These are phyloP conservation scores for Eilema depressum DNA, from an alignment of 2,888 invertebrate species.

Conservation along the genomic window DNA sequence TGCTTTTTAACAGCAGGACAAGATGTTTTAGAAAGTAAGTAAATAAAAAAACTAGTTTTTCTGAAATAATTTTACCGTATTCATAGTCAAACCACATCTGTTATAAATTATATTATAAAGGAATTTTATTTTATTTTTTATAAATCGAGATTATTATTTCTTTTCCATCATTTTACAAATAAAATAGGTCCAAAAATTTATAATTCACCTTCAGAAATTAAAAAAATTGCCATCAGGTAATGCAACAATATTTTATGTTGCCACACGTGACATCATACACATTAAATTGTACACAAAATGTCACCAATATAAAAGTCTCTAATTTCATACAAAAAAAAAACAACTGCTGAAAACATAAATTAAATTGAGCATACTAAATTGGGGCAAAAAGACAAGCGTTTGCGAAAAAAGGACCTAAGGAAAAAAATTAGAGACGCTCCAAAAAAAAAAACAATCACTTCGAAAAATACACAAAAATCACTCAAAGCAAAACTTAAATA, in stretches of 20 bases:
- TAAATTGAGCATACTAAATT: slow-evolving; percentile 8
- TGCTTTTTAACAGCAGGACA: too few species aligned
- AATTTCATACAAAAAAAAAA: slow-evolving; percentile 25
- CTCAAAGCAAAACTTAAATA: slow-evolving; percentile 57
- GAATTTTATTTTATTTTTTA: too few species aligned
- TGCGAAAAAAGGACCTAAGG: slow-evolving; percentile 14
- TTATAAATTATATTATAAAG: too few species aligned
- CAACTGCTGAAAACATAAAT: slow-evolving; percentile 23
- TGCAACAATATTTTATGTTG: slow-evolving; percentile 27
- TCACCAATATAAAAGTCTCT: slow-evolving; percentile 16
- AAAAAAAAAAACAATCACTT: slow-evolving; percentile 20
- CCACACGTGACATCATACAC: slow-evolving; percentile 40
- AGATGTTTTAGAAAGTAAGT: too few species aligned
- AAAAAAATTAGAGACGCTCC: slow-evolving; percentile 21
- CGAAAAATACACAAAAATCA: slow-evolving; percentile 14
- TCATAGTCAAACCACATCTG: neutral
- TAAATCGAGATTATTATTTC: neutral
- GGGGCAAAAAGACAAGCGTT: slow-evolving; percentile 6
- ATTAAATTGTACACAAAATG: slow-evolving; percentile 31
- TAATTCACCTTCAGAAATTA: slow-evolving; percentile 31
- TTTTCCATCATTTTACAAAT: slow-evolving; percentile 30
- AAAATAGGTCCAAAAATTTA: slow-evolving; percentile 23
- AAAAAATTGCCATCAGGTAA: slow-evolving; percentile 36
- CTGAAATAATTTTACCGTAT: neutral
- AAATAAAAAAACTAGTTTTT: neutral